Base-by-base conservation (phyloP, 2,797 vertebrate species). In the Silurus aristotelis region DNA sequence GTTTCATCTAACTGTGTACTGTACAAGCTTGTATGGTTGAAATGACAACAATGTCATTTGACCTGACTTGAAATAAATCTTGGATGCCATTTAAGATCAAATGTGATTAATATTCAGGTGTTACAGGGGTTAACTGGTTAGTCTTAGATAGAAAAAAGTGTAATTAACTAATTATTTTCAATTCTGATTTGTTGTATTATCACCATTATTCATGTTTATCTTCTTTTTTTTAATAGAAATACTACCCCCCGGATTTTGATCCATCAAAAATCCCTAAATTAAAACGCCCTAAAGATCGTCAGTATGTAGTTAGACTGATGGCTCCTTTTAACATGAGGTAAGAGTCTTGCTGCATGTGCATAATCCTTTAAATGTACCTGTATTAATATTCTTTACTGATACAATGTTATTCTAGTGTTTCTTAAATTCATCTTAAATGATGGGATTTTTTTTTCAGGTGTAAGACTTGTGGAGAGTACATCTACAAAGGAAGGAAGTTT, bases 401-500 rank as follows among this genome's bases (percentile, higher is more conserved):
- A 1, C 25, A 19, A 0, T 31, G 14, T 56, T 58, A 19, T 56
- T 17, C 2, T 5, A 19, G 52, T 58, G 75, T 60, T 38, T 38
- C 38, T 38, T 38, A 38, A 38, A 38, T 38, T 38, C 38, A 22
- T 60, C 2, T n/a, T 79, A 58, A 20, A 19, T 64, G 9, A 22
- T 1, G 1, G n/a, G n/a, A n/a, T 43, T 4, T 56, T 38, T 38
- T 1, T 55, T 88, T 56, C 90, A 99, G 98, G 87, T 99, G 98
- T 91, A 99, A 98, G 93, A 99, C 98, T 0, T 99, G 98, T 13
- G 97, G 97, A 0, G 98, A 99, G n/a, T 99, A 99, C 92, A 99
- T 99, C 90, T 99, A 99, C 90, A 99, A 99, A 82, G 98, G 98
- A 19, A 99, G 99, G 92, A 99, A 99, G 92, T 99, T 99, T 89